A percentile compares a stretch with the other conserved stretches of the same genome.
Evolutionary conservation across 2,888 invertebrate genomes (phyloP).

Genomic region (Schizotus pectinicornis): DNA sequence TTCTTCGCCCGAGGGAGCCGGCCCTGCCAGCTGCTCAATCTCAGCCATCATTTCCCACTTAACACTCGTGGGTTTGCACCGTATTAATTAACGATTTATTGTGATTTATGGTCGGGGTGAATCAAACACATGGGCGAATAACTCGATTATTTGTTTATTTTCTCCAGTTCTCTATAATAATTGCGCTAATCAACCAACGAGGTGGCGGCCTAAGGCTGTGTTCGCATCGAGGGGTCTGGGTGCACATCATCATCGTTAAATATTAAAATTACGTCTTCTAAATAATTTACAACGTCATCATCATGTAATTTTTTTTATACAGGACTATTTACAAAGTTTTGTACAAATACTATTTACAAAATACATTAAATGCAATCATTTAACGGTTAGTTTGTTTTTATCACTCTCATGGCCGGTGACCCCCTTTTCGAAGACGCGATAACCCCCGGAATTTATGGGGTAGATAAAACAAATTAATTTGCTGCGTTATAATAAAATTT

Average conservation of each 20-base stretch:
- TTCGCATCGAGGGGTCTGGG: not conserved
- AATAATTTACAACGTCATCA: conserved; percentile 41
- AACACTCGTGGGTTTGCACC: conserved; percentile 3
- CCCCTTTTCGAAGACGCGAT: conserved; percentile 39
- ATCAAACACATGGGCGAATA: conserved; percentile 9
- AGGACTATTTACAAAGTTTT: conserved; percentile 43
- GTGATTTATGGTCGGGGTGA: conserved; percentile 1
- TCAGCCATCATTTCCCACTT: not conserved
- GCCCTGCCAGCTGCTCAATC: conserved; percentile 40
- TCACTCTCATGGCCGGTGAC: conserved; percentile 34
- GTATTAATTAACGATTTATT: conserved; percentile 13
- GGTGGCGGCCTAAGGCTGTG: conserved; percentile 1
- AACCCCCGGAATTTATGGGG: conserved; percentile 26
- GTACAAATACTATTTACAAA: conserved; percentile 34
- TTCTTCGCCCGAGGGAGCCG: conserved; percentile 49
- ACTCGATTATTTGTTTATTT: conserved; percentile 17
- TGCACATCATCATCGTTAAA: conserved; percentile 20
- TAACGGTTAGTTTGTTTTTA: conserved; percentile 35
- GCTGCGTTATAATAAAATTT: conserved; percentile 19
- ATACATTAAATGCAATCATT: conserved; percentile 32
- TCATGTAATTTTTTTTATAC: conserved; percentile 33
- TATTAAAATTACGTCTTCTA: conserved; percentile 31
- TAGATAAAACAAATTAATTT: conserved; percentile 24
- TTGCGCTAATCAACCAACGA: conserved; percentile 10
- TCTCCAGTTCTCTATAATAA: conserved; percentile 16